These are phyloP conservation scores for Cyprinus carpio DNA, from an alignment of 2,113 vertebrate species.

Conservation along the genomic window DNA sequence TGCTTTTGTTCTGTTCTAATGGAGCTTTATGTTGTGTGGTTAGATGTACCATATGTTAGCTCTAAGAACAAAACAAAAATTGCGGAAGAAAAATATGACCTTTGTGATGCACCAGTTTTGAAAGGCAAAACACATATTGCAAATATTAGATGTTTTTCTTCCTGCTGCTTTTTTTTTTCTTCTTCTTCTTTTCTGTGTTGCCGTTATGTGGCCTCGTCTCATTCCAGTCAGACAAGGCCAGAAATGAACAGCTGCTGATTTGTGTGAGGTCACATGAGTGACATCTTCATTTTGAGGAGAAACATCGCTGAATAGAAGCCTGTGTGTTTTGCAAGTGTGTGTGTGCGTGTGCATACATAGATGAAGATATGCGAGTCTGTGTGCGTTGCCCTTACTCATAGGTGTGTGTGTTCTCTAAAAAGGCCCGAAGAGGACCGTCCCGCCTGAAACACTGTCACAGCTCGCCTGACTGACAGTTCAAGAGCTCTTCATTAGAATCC, in stretches of 20 bases:
- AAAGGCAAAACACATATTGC: background rate
- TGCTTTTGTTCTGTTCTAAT: background rate
- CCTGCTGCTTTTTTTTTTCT: background rate
- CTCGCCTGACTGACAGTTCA: slow-evolving; percentile 79
- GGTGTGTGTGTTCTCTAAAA: slow-evolving; percentile 48
- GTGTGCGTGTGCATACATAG: slow-evolving; percentile 10
- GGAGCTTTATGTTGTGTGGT: background rate
- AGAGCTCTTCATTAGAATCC: slow-evolving; percentile 81
- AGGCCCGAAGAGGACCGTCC: slow-evolving; percentile 75
- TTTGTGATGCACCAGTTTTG: background rate
- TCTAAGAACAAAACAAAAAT: slow-evolving; percentile 6
- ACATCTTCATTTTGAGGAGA: slow-evolving; percentile 85
- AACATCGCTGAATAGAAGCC: slow-evolving; percentile 62
- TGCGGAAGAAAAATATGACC: background rate
- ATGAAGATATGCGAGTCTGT: slow-evolving; percentile 4
- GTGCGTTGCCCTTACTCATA: slow-evolving; percentile 45
- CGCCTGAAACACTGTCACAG: slow-evolving; percentile 84
- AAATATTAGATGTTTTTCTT: background rate
- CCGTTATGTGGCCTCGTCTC: background rate
- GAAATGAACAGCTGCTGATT: slow-evolving; percentile 86
- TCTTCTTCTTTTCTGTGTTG: background rate
- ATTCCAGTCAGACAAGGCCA: slow-evolving; percentile 74
- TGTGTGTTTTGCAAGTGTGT: slow-evolving; percentile 43
- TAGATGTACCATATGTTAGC: background rate
- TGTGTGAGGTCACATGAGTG: slow-evolving; percentile 81